A percentile compares a stretch with the other conserved stretches of the same genome.
These are phyloP conservation scores for Cyclophora punctaria DNA, from an alignment of 2,888 invertebrate species.

Conservation along the genomic window DNA sequence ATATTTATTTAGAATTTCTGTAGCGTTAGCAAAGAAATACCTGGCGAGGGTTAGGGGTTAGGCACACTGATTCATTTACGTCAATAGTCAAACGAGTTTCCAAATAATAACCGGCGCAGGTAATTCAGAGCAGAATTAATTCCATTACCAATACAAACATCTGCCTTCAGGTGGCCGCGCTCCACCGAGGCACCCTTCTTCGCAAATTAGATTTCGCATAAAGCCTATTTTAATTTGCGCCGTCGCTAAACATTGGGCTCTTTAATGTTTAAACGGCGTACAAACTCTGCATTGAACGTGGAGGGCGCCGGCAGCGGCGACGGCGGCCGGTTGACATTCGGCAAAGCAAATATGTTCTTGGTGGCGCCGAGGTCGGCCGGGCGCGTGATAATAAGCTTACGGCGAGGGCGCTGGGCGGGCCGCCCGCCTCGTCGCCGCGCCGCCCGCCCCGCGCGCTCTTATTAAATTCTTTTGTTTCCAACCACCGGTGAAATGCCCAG, in stretches of 20 bases:
- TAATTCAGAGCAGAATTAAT: slow-evolving; percentile 61
- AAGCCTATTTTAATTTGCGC: slow-evolving; percentile 74
- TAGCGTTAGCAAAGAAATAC: background rate
- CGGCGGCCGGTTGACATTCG: slow-evolving; percentile 56
- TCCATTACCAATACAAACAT: slow-evolving; percentile 67
- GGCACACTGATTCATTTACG: slow-evolving; percentile 5
- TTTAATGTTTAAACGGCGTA: slow-evolving; percentile 68
- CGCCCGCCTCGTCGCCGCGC: slow-evolving; percentile 27
- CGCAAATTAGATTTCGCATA: slow-evolving; percentile 72
- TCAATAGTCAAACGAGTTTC: slow-evolving; percentile 14
- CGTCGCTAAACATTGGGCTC: slow-evolving; percentile 67
- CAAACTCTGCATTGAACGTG: slow-evolving; percentile 49
- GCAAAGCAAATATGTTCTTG: slow-evolving; percentile 66
- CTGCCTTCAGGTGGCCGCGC: slow-evolving; percentile 47
- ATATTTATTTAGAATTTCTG: background rate
- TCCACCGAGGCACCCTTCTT: slow-evolving; percentile 57
- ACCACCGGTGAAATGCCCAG: slow-evolving; percentile 49
- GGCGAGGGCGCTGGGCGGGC: slow-evolving; percentile 37
- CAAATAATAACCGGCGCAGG: slow-evolving; percentile 21
- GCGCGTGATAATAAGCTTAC: slow-evolving; percentile 65
- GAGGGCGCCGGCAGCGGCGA: slow-evolving; percentile 33
- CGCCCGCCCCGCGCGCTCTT: slow-evolving; percentile 46
- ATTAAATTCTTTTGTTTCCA: slow-evolving; percentile 71
- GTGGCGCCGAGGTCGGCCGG: slow-evolving; percentile 32
- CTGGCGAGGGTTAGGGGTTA: background rate